These are phyloP conservation scores for Diarsia brunnea DNA, from an alignment of 2,888 invertebrate genomes.

Conservation along the genomic window DNA sequence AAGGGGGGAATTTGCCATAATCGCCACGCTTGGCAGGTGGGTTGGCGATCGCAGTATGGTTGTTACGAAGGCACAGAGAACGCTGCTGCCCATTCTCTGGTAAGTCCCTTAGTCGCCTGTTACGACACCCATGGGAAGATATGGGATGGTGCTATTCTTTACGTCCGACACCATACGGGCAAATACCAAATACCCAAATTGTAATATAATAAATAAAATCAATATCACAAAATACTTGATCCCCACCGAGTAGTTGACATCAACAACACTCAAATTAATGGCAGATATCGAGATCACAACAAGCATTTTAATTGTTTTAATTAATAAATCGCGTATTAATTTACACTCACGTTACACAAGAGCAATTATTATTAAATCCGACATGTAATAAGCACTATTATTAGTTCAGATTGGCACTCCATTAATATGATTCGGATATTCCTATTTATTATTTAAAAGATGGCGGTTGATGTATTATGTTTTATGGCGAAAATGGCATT, in stretches of 20 bases:
- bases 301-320: conserved; percentile 45
- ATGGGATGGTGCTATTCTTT: too few relatives aligned
- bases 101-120: too few relatives aligned
- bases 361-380: conserved; percentile 51
- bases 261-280: conserved; percentile 8
- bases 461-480: neutral
- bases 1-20: too few relatives aligned
- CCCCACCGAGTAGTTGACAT: neutral
- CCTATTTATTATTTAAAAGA: conserved; percentile 37
- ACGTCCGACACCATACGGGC: too few relatives aligned
- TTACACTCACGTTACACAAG: conserved; percentile 31
- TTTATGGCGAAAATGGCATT: conserved; percentile 5
- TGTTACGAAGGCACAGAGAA: too few relatives aligned
- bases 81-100: too few relatives aligned
- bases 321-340: conserved; percentile 52
- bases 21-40: too few relatives aligned
- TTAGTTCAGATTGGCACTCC: conserved; percentile 14
- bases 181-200: neutral
- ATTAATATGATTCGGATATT: conserved; percentile 37
- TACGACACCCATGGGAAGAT: too few relatives aligned
- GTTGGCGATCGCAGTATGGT: too few relatives aligned
- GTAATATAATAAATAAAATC: neutral
- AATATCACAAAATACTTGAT: neutral
- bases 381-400: conserved; percentile 44
- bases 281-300: conserved; percentile 13